A percentile compares a stretch with the other conserved stretches of the same genome.
Evolutionary conservation across 2,888 invertebrate genomes (phyloP).

Genomic region (Digitonthophagus gazella): DNA sequence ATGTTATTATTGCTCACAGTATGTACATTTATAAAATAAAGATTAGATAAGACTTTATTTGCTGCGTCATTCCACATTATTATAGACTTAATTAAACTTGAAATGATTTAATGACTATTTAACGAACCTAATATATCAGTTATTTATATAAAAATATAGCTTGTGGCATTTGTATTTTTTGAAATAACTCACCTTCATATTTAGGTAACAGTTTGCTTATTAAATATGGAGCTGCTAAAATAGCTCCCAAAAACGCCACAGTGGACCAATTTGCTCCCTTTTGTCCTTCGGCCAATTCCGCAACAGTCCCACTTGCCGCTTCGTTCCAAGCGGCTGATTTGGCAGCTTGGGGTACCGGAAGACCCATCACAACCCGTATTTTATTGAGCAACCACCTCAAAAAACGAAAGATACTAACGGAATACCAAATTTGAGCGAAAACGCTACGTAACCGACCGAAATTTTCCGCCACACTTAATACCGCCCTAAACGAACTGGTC

Average conservation of each 20-base stretch:
- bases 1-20: no score
- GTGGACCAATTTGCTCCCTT: conserved; percentile 79
- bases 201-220: conserved; percentile 77
- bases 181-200: conserved; percentile 58
- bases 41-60: no score
- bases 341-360: conserved; percentile 47
- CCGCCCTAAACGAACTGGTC: conserved; percentile 92
- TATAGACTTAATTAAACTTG: no score
- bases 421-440: conserved; percentile 83
- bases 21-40: no score
- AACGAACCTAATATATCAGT: no score
- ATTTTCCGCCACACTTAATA: conserved; percentile 94
- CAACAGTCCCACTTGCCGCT: conserved; percentile 46
- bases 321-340: conserved; percentile 51
- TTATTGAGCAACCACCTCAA: conserved; percentile 78
- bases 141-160: no score
- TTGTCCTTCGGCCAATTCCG: conserved; percentile 36
- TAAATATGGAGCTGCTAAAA: conserved; percentile 89
- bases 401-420: conserved; percentile 78
- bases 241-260: conserved; percentile 82
- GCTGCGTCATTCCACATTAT: no score
- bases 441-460: conserved; percentile 80
- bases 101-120: no score
- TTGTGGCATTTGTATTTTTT: no score
- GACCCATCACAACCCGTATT: conserved; percentile 68